Evolutionary conservation across 2,888 invertebrate genomes (phyloP).

Genomic region (Kuschelorhynchus macadamiae): DNA sequence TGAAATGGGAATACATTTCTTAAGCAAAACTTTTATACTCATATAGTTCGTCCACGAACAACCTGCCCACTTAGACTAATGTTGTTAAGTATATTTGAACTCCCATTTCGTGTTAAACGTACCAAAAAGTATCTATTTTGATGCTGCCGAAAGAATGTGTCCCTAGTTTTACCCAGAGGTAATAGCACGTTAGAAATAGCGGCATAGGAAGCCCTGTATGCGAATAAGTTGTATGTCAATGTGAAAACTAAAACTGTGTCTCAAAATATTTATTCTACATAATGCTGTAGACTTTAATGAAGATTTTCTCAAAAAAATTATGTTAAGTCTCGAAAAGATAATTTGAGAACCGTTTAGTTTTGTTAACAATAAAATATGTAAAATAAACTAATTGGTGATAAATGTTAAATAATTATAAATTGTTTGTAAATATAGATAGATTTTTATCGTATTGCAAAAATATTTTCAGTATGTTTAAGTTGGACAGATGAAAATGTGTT

Average conservation of each 20-base stretch:
- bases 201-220: too few relatives aligned
- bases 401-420: constrained; percentile 46
- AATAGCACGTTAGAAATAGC: too few relatives aligned
- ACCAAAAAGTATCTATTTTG: too few relatives aligned
- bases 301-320: too few relatives aligned
- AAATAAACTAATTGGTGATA: constrained; percentile 47
- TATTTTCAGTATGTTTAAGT: constrained; percentile 33
- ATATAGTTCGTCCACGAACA: constrained; percentile 22
- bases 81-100: neutral
- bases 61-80: constrained; percentile 22
- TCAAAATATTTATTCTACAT: too few relatives aligned
- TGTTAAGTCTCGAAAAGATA: neutral
- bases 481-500: constrained; percentile 38
- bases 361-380: constrained; percentile 27
- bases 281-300: neutral
- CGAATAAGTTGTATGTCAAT: too few relatives aligned
- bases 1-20: constrained; percentile 2
- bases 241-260: too few relatives aligned
- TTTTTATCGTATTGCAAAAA: constrained; percentile 45
- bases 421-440: constrained; percentile 51
- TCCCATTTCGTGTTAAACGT: too few relatives aligned
- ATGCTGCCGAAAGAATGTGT: too few relatives aligned
- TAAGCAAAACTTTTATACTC: neutral
- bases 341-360: neutral
- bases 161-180: neutral